Evolutionary conservation across 2,797 vertebrate species (phyloP), one percentile per base, ranked within the genome.

Genomic region (Netta rufina): DNA sequence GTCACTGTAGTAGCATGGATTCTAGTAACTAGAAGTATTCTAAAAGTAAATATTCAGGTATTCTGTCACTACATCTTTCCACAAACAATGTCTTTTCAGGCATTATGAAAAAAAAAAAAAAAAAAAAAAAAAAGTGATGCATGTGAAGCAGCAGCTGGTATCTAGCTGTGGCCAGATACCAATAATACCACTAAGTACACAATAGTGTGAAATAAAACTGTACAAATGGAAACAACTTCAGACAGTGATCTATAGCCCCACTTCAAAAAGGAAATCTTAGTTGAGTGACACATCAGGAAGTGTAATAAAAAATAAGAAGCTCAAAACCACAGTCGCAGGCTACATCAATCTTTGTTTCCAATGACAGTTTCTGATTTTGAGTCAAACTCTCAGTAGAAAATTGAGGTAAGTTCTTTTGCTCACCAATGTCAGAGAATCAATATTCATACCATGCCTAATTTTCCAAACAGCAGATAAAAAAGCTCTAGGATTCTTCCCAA

Each of bases 231-330:
- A 97, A 96, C 25, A 82, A 97, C 81, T 96, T 94, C 89, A 97
- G 97, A 97, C 95, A 96, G 90, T 96, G 97, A 97, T 97, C 95
- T 95, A 97, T 90, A 95, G 95, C 58, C 45, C 56, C 18, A 17
- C 69, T 96, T 97, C 91, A 96, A 95, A 98, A 97, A 94, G 94
- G 96, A 95, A 96, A 95, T 95, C 86, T 92, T 88, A 92, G 87
- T 91, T 98, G 96, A 98, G 89, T 97, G 96, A 97, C 96, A 97
- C 54, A 95, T 94, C 1, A 79, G 90, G 95, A 96, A 97, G 88
- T 95, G 96, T 95, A 97, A 97, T 97, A 97, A 97, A 98, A 98
- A 97, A 98, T 98, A 97, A 97, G 96, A 97, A 96, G 89, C 93
- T 92, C 90, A 83, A 95, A 95, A 94, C 64, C 69, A 78, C 87